Conservation (phyloP, 2,797 vertebrate species). For the Cuculus canorus region DNA sequence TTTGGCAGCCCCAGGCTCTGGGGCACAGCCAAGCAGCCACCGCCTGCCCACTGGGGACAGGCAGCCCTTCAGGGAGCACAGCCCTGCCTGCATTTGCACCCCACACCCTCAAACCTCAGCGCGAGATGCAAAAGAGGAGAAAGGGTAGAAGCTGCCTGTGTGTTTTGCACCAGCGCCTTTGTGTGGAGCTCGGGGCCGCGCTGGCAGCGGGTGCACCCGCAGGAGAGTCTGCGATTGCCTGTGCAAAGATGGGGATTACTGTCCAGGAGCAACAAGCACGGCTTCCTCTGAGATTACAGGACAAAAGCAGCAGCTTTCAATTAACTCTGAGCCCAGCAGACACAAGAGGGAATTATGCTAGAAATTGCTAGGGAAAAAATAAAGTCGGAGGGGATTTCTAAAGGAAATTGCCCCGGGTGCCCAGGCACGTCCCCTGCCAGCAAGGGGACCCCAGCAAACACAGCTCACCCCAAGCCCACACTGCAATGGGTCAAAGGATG, state of each 20-base stretch:
- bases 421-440: not conserved
- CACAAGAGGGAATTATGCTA: not conserved
- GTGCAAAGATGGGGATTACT: not conserved
- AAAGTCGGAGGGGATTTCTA: not conserved
- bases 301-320: conserved; percentile 42
- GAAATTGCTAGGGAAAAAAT: not conserved
- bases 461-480: accelerated
- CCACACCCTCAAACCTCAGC: not conserved
- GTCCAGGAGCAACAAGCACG: conserved; percentile 8
- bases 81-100: not conserved
- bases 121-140: not conserved
- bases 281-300: not conserved
- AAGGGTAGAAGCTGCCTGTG: not conserved
- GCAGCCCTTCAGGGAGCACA: not conserved
- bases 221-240: not conserved
- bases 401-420: not conserved
- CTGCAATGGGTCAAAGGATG: not conserved
- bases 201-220: not conserved
- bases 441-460: not conserved
- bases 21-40: not conserved
- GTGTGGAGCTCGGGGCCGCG: not conserved
- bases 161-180: not conserved
- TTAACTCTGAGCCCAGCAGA: conserved; percentile 1
- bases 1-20: not conserved
- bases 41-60: not conserved